Base-by-base conservation (phyloP, 35 echinoderm and acorn worm species). In the Antedon bifida region DNA sequence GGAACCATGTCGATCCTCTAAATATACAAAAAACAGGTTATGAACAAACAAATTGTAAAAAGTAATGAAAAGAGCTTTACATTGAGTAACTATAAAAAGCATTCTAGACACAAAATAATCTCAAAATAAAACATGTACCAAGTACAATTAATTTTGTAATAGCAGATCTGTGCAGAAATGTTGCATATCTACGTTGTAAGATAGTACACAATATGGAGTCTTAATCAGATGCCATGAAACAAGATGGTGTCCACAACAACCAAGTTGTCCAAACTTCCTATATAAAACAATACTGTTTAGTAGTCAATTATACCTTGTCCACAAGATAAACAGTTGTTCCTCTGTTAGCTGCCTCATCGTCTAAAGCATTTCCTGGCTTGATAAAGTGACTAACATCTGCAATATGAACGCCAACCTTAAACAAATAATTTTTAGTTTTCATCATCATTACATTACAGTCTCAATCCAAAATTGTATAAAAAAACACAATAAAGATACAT, bases 1-100 rank as follows among this genome's bases (percentile, higher is more conserved):
- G 94, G 94, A 12, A 97, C 94, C 94, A 97, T 97, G 79, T 97
- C 94, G 33, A 97, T 97, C 34, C 94, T 89, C 94, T 97, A 46
- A 30, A 64, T 34, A 19, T 88, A 84, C 5, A 82, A 33, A n/a
- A 81, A 26, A 73, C 28, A 87, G 12, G 3, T 8, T 5, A 28
- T 76, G 4, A 76, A 73, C n/a, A 73, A 14, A n/a, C 13, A n/a
- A 14, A 73, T 73, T 14, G 13, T n/a, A 73, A 73, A 73, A n/a
- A 73, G n/a, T 14, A 13, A 73, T 42, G 13, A 42, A 42, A 42
- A 42, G 13, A 42, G 4, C 4, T 42, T 7, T 42, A 13, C 38
- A 42, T n/a, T n/a, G n/a, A n/a, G n/a, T n/a, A n/a, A n/a, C n/a
- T n/a, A n/a, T n/a, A n/a, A n/a, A n/a, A n/a, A n/a, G n/a, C n/a